Evolutionary conservation across 2,888 invertebrate genomes (phyloP).

Genomic region (Diarsia dahlii): DNA sequence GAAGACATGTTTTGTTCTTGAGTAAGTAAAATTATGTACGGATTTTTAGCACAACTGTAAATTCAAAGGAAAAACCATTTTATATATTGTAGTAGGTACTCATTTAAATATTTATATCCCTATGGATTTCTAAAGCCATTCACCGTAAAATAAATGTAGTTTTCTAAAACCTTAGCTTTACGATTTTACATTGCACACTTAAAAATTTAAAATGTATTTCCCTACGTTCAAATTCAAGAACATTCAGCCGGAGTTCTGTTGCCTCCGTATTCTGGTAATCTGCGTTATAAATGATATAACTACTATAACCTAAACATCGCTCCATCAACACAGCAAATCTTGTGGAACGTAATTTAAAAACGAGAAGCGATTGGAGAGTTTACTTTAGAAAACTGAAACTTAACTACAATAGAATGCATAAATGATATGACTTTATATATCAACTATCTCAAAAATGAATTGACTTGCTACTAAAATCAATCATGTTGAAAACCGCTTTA

Average conservation of each 20-base stretch:
- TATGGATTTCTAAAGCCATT: not conserved
- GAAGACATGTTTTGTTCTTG: not conserved
- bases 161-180: not conserved
- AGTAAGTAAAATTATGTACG: not conserved
- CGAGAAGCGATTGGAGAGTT: slow-evolving; percentile 41
- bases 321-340: slow-evolving; percentile 70
- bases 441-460: not conserved
- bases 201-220: slow-evolving; percentile 29
- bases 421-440: not conserved
- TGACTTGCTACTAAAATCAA: not conserved
- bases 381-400: not conserved
- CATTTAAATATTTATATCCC: not conserved
- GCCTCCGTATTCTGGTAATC: slow-evolving; percentile 65
- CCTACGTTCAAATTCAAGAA: slow-evolving; percentile 51
- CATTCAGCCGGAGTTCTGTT: slow-evolving; percentile 53
- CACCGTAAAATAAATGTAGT: not conserved
- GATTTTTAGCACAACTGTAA: not conserved
- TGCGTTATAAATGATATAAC: slow-evolving; percentile 68
- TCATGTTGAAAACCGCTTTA: not conserved
- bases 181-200: slow-evolving; percentile 6
- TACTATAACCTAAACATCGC: slow-evolving; percentile 70
- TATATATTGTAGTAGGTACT: not conserved
- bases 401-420: not conserved
- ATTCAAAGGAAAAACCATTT: not conserved
- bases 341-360: slow-evolving; percentile 44